Base-by-base conservation (phyloP, 2,888 invertebrate genomes). In the Drosophila birchii region DNA sequence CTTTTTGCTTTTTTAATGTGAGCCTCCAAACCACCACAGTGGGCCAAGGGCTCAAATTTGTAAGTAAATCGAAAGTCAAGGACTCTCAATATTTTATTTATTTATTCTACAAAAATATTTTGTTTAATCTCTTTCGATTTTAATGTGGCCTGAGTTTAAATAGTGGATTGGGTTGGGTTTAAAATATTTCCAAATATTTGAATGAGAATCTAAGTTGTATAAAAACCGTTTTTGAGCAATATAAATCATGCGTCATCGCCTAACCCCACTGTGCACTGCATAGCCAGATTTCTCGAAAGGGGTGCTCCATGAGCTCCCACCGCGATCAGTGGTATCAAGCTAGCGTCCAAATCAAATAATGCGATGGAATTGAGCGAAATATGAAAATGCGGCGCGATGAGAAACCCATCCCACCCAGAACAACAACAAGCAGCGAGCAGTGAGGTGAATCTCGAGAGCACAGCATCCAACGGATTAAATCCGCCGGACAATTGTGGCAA, bases 401-500 rank as follows among this genome's bases (percentile, higher is more conserved):
- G 72, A 68, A 78, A 66, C 51, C 77, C 67, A 71, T 71, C 60
- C 47, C 81, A 64, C 60, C 47, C 81, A 64, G 64, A 66, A 57
- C 55, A 51, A 56, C 49, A 34, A 5, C 71, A 70, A 53, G 18
- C 58, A 20, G 55, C 64, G 63, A 62, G 64, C 55, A 51, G n/a
- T n/a, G n/a, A n/a, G 43, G 36, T 44, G 38, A 43, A 41, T 51
- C 62, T 49, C 18, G 49, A 64, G 64, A 64, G 64, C n/a, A 43
- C 29, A 26, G 26, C 36, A 20, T 14, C 59, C 23, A 61, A 32
- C 39, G 58, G 70, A 70, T 70, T 69, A 44, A 70, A 32, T 53
- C 71, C 70, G 39, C 45, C 68, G 68, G 56, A 56, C 71, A 90
- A 89, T 90, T 89, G 90, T 76, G 81, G 87, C 80, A 87, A 89